A percentile compares a stretch with the other conserved stretches of the same genome.
These are phyloP conservation scores for Rhabdomys dilectus DNA, from an alignment of 2,113 vertebrate genomes.

Conservation along the genomic window DNA sequence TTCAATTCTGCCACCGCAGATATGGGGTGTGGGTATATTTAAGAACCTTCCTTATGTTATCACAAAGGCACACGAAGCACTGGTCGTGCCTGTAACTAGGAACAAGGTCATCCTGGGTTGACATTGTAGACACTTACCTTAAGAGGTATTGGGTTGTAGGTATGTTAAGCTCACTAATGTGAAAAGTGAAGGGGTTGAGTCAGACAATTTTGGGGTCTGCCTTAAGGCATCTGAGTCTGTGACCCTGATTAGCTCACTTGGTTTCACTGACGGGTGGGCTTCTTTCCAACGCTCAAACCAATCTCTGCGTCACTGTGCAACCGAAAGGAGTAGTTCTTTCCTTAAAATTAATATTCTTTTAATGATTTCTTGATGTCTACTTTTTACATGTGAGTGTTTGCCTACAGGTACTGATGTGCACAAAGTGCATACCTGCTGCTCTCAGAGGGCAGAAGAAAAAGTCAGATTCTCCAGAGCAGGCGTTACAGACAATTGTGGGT, in stretches of 20 bases:
- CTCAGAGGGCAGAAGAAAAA: neutral
- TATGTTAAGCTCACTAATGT: constrained; percentile 50
- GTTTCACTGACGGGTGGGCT: neutral
- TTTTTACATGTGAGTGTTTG: neutral
- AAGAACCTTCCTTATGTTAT: constrained; percentile 64
- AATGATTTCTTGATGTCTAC: neutral
- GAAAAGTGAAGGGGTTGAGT: constrained; percentile 68
- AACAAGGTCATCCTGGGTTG: constrained; percentile 46
- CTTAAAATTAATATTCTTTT: constrained; percentile 38
- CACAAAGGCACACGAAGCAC: constrained; percentile 68
- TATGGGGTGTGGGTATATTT: constrained; percentile 49
- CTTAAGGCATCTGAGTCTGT: neutral
- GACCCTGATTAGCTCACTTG: neutral
- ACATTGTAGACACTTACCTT: constrained; percentile 61
- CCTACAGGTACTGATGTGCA: neutral
- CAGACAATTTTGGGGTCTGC: constrained; percentile 21
- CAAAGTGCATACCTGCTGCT: neutral
- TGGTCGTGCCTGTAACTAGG: constrained; percentile 34
- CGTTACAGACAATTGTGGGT: neutral
- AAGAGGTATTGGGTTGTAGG: constrained; percentile 48
- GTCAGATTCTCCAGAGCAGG: no score
- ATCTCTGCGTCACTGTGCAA: neutral
- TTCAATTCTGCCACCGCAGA: constrained; percentile 58
- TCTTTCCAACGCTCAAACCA: constrained; percentile 55
- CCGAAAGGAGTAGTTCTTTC: neutral